Evolutionary conservation across 2,113 vertebrate genomes (phyloP), one percentile per base, ranked within the genome.

Genomic region (Sceloporus undulatus): DNA sequence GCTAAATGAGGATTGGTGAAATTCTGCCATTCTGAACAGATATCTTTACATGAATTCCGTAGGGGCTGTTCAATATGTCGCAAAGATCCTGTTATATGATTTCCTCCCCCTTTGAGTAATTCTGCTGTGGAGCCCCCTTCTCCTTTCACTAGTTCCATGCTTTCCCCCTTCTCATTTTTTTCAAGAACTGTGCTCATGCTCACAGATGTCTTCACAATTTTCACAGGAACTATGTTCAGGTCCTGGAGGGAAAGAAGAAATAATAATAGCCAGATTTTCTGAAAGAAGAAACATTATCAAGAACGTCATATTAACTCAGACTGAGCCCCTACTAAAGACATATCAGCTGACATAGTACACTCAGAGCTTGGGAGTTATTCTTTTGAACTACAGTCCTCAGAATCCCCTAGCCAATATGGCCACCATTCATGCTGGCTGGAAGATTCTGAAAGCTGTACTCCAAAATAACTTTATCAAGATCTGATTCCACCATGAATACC

Each of bases 1-100:
- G 96, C 96, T 92, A 97, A 95, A 85, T 95, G 96, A 92, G 95
- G 96, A 79, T 97, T 96, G 68, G 97, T 97, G 88, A 97, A 97
- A 91, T 91, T 96, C 70, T 97, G 97, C 97, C 97, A 97, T 70
- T 97, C 97, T 0, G 95, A 95, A 84, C 97, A 97, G 0, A 93
- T 66, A 4, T 96, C 96, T 96, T 96, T 96, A 85, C 95, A 93
- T 0, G 92, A 68, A 42, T 97, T 97, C 70, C 85, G 9, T 68
- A 92, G 29, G 27, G 93, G 1, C 62, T 95, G 95, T 73, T 93
- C 95, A 88, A 91, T 91, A 90, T 78, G 90, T 85, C 91, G 42
- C 34, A 84, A 54, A 70, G 87, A 88, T 56, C 2, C 21, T 23
- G 82, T 9, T 21, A 70, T 9, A 13, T 68, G 81, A 23, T 29